Evolutionary conservation across 2,888 invertebrate species (phyloP), one percentile per base, ranked within the genome.

Genomic region (Autographa pulchrina): DNA sequence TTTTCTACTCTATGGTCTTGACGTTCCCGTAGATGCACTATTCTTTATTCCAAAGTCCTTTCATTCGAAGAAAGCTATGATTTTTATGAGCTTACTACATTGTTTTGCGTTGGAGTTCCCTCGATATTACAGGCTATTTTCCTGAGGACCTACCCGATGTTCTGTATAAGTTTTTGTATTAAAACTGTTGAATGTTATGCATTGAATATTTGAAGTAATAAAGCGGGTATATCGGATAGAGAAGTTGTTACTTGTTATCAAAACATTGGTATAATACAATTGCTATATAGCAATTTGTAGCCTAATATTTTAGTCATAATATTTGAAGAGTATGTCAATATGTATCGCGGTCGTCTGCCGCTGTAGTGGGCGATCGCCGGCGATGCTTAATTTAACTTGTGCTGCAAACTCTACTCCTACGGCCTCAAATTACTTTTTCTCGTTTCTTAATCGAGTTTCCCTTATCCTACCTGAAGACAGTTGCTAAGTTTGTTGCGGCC

Each of bases 401-500:
- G 81, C 85, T 70, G 75, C 78, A 82, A 88, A 85, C 86, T 86
- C 85, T 81, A 82, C 80, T 85, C 83, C 85, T 84, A 74, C 85
- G 82, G 84, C 78, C 81, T 86, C 89, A 75, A 89, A 92, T 92
- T 91, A 91, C 93, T 92, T 92, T 93, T 93, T 91, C 90, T 88
- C 85, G 86, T 90, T 89, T 84, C 89, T 91, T 93, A 93, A 93
- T 92, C 90, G 92, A 93, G 91, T 92, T 94, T 92, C 81, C 87
- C 88, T 91, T 91, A 91, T 92, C 91, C 90, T 83, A 93, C 92
- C 93, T 92, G 92, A 90, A 92, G 91, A 92, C 92, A 89, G 92
- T 92, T 86, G 85, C 83, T 82, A 92, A 93, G 91, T 94, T 93
- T 90, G 92, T 91, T 90, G 92, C 84, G 90, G 92, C 82, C 82